Conservation (phyloP, 2,888 invertebrate species). For the Leucophora obtusa region DNA sequence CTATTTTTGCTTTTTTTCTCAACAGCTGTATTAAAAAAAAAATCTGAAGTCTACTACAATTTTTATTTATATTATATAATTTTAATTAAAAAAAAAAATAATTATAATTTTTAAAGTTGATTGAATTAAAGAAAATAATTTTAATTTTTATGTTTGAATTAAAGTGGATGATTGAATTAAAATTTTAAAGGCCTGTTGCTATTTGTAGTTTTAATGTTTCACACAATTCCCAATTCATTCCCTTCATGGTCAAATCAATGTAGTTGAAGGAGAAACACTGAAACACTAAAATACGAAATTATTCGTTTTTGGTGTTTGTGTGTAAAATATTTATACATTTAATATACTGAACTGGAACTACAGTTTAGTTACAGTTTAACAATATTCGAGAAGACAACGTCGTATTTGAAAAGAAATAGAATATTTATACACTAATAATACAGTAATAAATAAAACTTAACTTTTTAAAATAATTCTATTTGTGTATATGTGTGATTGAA, state of each 20-base stretch:
- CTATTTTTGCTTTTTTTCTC: too few species aligned
- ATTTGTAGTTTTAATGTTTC: not conserved
- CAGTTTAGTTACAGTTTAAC: conserved; percentile 67
- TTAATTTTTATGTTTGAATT: too few species aligned
- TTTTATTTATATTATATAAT: too few species aligned
- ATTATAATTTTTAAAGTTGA: too few species aligned
- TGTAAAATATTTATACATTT: conserved; percentile 37
- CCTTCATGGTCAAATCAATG: conserved; percentile 54
- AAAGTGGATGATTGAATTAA: too few species aligned
- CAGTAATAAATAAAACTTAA: not conserved
- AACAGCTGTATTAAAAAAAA: too few species aligned
- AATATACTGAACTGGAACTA: conserved; percentile 51
- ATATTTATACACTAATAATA: not conserved
- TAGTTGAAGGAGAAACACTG: conserved; percentile 41
- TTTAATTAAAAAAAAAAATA: too few species aligned
- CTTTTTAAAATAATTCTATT: not conserved
- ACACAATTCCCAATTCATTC: conserved; percentile 28
- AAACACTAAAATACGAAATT: conserved; percentile 8
- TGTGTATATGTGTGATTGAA: conserved; percentile 37
- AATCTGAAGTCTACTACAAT: too few species aligned
- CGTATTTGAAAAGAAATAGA: conserved; percentile 29
- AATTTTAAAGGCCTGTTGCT: not conserved
- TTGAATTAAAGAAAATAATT: too few species aligned
- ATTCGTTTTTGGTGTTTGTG: conserved; percentile 31
- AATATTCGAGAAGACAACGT: conserved; percentile 61